phyloP scores from a whole-genome alignment of 2,113 vertebrate genomes.

The Gasterosteus aculeatus region DNA sequence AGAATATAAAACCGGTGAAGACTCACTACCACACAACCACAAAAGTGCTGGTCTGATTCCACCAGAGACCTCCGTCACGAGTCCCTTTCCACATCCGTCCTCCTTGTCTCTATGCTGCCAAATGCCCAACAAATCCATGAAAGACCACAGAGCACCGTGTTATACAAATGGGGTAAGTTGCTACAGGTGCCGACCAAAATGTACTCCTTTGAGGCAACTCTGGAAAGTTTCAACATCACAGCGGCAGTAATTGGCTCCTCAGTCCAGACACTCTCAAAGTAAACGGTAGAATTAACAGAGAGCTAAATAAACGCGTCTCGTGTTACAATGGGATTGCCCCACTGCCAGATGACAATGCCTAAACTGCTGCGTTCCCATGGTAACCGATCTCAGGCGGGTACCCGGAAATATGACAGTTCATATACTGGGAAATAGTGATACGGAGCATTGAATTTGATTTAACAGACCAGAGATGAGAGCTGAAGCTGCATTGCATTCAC shows the following conservation, averaged over 20 bases:
- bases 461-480: neutral
- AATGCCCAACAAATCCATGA: constrained; percentile 1
- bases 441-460: neutral
- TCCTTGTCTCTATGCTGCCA: neutral
- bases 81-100: neutral
- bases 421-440: neutral
- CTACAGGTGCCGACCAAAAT: neutral
- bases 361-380: too few relatives aligned
- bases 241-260: neutral
- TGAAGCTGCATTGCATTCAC: too few relatives aligned
- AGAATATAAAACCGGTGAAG: neutral
- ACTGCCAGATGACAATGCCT: neutral
- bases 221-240: neutral
- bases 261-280: neutral
- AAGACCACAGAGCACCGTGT: neutral
- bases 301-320: neutral
- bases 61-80: neutral
- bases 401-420: too few relatives aligned
- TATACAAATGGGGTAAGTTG: neutral
- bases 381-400: too few relatives aligned
- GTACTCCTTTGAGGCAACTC: neutral
- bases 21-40: neutral
- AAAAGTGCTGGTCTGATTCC: neutral
- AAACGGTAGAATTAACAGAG: constrained; percentile 7
- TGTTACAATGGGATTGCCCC: neutral